Percentiles rank a stretch among this genome's conserved stretches.
Evolutionary conservation across 2,888 invertebrate genomes (phyloP).

Genomic region (Epirrita christyi): DNA sequence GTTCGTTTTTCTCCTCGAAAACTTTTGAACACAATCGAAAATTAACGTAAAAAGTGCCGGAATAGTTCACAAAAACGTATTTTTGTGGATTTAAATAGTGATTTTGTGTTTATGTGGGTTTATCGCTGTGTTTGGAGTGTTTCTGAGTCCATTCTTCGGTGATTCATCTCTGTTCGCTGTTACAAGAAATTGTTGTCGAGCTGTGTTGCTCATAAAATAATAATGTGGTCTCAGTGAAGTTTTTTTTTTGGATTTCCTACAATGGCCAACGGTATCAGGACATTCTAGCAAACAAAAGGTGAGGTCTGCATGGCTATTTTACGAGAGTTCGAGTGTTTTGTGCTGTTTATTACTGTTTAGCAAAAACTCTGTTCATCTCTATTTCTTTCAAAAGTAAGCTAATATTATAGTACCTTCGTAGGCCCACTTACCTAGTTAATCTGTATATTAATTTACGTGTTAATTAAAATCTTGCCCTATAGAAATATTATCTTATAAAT

Average conservation of each 20-base stretch:
- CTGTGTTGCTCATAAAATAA: constrained; percentile 63
- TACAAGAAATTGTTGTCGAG: constrained; percentile 76
- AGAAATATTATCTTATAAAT: too few relatives aligned
- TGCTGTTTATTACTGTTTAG: too few relatives aligned
- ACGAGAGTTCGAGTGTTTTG: neutral
- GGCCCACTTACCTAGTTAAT: too few relatives aligned
- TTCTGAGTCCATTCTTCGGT: constrained; percentile 75
- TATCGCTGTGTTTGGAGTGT: constrained; percentile 56
- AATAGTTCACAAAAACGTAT: constrained; percentile 57
- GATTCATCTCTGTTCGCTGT: constrained; percentile 71
- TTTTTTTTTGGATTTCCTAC: constrained; percentile 45
- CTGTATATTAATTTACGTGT: too few relatives aligned
- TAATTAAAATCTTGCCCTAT: too few relatives aligned
- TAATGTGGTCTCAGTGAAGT: constrained; percentile 60
- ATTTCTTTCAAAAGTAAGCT: too few relatives aligned
- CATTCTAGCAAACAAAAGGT: constrained; percentile 46
- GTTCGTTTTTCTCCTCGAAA: constrained; percentile 56
- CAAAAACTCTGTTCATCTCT: too few relatives aligned
- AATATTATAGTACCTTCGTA: too few relatives aligned
- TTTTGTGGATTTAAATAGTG: constrained; percentile 53
- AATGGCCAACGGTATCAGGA: constrained; percentile 43
- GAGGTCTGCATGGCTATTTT: constrained; percentile 15
- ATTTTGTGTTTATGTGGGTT: constrained; percentile 56
- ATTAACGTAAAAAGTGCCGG: constrained; percentile 47
- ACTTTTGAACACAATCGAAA: constrained; percentile 70